Conservation (phyloP, 1,140 invertebrate species). For the Drosophila repleta region DNA sequence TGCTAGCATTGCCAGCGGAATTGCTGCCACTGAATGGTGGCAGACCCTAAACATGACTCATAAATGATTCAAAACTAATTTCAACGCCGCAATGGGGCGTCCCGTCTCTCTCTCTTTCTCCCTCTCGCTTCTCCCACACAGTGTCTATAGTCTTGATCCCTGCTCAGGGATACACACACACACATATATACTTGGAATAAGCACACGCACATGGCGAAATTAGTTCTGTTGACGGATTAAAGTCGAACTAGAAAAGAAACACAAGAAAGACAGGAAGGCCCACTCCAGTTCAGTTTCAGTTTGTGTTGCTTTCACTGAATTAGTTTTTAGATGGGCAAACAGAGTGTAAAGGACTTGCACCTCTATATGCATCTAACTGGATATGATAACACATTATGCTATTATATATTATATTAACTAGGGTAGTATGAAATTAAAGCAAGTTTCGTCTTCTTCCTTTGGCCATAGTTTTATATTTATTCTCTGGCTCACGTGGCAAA, state of each 20-base stretch:
- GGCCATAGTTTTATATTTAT: not conserved
- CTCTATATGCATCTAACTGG: not conserved
- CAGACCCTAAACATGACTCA: slow-evolving; percentile 78
- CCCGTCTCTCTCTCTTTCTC: slow-evolving; percentile 30
- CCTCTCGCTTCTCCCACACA: too few relatives aligned
- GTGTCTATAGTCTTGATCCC: slow-evolving; percentile 14
- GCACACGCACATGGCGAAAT: slow-evolving; percentile 62
- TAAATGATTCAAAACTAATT: slow-evolving; percentile 83
- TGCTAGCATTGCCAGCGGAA: slow-evolving; percentile 37
- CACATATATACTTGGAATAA: slow-evolving; percentile 21
- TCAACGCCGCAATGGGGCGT: slow-evolving; percentile 68
- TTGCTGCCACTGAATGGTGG: slow-evolving; percentile 28
- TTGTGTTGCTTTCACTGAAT: not conserved
- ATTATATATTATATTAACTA: too few relatives aligned
- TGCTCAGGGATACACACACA: slow-evolving; percentile 14
- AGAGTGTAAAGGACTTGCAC: too few relatives aligned
- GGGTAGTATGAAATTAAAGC: too few relatives aligned
- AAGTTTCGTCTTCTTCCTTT: not conserved
- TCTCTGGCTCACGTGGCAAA: slow-evolving; percentile 17
- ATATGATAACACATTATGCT: too few relatives aligned
- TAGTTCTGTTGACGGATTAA: slow-evolving; percentile 69
- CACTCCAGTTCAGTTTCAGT: slow-evolving; percentile 10
- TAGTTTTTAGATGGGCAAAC: not conserved
- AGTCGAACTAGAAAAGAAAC: slow-evolving; percentile 42
- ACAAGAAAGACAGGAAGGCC: slow-evolving; percentile 9